A percentile compares a stretch with the other conserved stretches of the same genome.
These are phyloP conservation scores for Delia radicum DNA, from an alignment of 1,140 invertebrate species.

Conservation along the genomic window DNA sequence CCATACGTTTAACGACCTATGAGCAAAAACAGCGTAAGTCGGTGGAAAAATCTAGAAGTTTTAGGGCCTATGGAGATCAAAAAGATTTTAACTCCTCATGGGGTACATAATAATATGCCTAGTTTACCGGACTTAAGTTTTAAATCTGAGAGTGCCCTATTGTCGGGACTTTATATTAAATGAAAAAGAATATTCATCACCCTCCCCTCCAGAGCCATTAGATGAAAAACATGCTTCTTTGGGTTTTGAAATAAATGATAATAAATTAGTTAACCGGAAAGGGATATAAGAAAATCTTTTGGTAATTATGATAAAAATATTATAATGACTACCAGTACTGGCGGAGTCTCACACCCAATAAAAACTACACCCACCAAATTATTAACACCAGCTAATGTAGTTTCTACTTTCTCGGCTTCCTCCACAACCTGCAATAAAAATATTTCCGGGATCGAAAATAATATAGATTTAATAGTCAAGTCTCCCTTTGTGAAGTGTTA, in stretches of 20 bases:
- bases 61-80: constrained; percentile 61
- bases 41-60: constrained; percentile 67
- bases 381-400: constrained; percentile 33
- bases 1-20: constrained; percentile 31
- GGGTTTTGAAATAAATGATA: constrained; percentile 51
- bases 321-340: constrained; percentile 38
- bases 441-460: constrained; percentile 48
- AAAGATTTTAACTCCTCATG: neutral
- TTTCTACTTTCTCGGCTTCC: constrained; percentile 31
- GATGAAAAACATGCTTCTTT: constrained; percentile 30
- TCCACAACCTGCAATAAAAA: constrained; percentile 26
- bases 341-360: too few relatives aligned
- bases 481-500: constrained; percentile 48
- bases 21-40: constrained; percentile 57
- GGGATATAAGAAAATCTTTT: constrained; percentile 1
- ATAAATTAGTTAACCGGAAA: constrained; percentile 36
- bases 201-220: constrained; percentile 33
- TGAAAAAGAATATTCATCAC: constrained; percentile 25
- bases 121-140: constrained; percentile 51
- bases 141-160: constrained; percentile 46
- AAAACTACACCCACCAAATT: constrained; percentile 21
- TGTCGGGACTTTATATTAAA: constrained; percentile 35
- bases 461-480: constrained; percentile 50
- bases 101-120: constrained; percentile 47
- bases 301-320: constrained; percentile 4